Base-by-base conservation (phyloP, 2,888 invertebrate genomes). In the Myathropa florea region DNA sequence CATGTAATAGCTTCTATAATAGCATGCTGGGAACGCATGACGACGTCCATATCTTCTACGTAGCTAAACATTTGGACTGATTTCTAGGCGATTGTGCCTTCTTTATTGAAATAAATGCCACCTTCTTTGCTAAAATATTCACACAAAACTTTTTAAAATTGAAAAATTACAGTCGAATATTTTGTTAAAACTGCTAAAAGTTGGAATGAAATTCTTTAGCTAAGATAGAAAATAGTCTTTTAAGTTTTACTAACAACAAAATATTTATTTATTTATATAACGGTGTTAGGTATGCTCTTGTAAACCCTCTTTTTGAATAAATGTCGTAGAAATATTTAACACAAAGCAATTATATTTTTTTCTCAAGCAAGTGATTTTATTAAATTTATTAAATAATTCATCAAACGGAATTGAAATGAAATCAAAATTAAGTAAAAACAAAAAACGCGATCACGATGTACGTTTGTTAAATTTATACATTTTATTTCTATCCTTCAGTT, bases 241-340 rank as follows among this genome's bases (percentile, higher is more conserved):
- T 12, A 33, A 33, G 12, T n/a, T n/a, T n/a, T n/a, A n/a, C n/a
- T n/a, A 33, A 33, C 2, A 2, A 33, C 12, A 33, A 10, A 12
- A 33, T 12, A 33, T 33, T 12, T 7, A 33, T 33, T 33, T 12
- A 10, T 28, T 3, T 55, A 57, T 68, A 57, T 57, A 21, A 82
- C 14, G 36, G 14, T 68, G 4, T 0, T 64, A 79, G 55, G 60
- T 71, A 81, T 81, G 85, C 85, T 85, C 85, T 85, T 85, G 85
- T 85, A 82, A 85, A 85, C 85, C 85, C 85, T 82, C 82, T 73
- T 65, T 65, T 63, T 73, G 39, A 28, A 46, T 28, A 65, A 61
- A 33, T 21, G 26, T 57, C 71, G 7, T 36, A 30, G 36, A 60
- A 64, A 30, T 3, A 39, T 26, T 53, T 12, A 28, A 60, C 6